Conservation (phyloP, 2,797 vertebrate species). For the Rhinatrema bivittatum region DNA sequence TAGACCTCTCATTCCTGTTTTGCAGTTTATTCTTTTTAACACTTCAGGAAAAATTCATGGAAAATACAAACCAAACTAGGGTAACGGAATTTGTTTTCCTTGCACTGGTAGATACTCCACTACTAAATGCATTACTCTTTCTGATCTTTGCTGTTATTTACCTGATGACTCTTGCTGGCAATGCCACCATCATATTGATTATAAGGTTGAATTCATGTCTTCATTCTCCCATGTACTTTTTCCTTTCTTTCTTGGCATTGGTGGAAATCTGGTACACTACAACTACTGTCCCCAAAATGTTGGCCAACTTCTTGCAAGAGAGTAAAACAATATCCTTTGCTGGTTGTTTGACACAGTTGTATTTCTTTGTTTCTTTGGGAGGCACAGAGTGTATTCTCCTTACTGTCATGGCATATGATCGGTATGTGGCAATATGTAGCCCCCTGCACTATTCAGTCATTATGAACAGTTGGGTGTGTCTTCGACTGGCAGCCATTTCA, state of each 20-base stretch:
- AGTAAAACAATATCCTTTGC: neutral
- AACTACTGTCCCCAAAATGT: neutral
- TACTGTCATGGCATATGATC: slow-evolving; percentile 5
- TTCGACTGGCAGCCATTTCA: neutral
- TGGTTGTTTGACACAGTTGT: slow-evolving; percentile 6
- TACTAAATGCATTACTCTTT: neutral
- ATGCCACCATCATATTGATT: neutral
- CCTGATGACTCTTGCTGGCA: neutral
- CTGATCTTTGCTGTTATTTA: neutral
- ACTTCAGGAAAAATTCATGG: too few relatives aligned
- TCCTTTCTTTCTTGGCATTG: neutral
- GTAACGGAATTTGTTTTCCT: neutral
- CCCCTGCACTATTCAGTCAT: neutral
- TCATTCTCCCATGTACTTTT: slow-evolving; percentile 3
- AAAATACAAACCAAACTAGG: too few relatives aligned
- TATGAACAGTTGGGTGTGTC: neutral
- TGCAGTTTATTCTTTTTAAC: too few relatives aligned
- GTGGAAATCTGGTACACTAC: neutral
- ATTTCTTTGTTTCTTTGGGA: slow-evolving; percentile 1
- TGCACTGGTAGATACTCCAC: neutral
- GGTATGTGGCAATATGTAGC: slow-evolving; percentile 6
- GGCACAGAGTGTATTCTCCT: slow-evolving; percentile 1
- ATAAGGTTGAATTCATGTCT: neutral
- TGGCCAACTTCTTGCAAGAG: neutral
- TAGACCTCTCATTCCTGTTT: too few relatives aligned